phyloP scores from a whole-genome alignment of 1,140 invertebrate genomes.

The Sitophilus oryzae region DNA sequence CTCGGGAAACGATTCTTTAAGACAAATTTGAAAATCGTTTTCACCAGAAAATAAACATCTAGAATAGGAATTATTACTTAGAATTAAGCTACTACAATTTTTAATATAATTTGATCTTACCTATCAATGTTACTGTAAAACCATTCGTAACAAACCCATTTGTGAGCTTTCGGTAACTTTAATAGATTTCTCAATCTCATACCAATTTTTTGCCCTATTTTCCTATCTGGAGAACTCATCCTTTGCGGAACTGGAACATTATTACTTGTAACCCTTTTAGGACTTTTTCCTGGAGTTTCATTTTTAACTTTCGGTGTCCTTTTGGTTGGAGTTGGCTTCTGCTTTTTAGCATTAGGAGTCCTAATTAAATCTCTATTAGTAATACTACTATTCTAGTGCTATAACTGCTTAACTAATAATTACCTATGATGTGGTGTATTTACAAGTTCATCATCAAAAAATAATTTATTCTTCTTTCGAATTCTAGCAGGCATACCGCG shows the following conservation, averaged over 20 bases:
- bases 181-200: slow-evolving; percentile 89
- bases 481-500: slow-evolving; percentile 85
- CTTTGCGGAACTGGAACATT: slow-evolving; percentile 35
- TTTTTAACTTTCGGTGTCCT: slow-evolving; percentile 44
- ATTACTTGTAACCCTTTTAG: slow-evolving; percentile 44
- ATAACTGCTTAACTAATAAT: not conserved
- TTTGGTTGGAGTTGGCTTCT: slow-evolving; percentile 49
- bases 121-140: slow-evolving; percentile 98
- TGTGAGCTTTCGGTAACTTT: slow-evolving; percentile 96
- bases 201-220: slow-evolving; percentile 83
- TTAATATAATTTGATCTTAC: slow-evolving; percentile 10
- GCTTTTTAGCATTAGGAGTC: slow-evolving; percentile 56
- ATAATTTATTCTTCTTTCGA: slow-evolving; percentile 82
- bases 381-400: too few relatives aligned
- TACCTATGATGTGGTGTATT: slow-evolving; percentile 63
- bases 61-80: not conserved
- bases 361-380: slow-evolving; percentile 37
- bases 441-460: slow-evolving; percentile 87
- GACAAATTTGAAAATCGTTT: slow-evolving; percentile 93
- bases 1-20: slow-evolving; percentile 92
- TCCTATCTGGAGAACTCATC: slow-evolving; percentile 59
- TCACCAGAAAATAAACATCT: slow-evolving; percentile 85
- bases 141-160: slow-evolving; percentile 99
- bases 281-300: slow-evolving; percentile 29
- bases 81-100: not conserved